A percentile compares a stretch with the other conserved stretches of the same genome.
phyloP scores from a whole-genome alignment of 1,140 invertebrate genomes.

The Eupristina koningsbergeri region DNA sequence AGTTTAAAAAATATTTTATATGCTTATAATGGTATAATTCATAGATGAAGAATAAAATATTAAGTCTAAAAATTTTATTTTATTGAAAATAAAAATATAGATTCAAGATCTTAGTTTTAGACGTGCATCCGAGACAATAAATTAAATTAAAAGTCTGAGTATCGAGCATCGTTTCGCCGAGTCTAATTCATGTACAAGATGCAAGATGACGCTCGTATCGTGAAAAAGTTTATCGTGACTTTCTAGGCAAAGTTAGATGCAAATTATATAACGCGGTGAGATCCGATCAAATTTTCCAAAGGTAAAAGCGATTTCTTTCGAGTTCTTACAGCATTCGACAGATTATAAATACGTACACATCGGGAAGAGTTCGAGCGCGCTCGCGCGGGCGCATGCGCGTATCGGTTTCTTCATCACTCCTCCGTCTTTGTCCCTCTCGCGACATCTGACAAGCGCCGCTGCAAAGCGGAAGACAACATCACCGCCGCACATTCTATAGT shows the following conservation, averaged over 20 bases:
- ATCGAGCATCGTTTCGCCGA: neutral
- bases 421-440: neutral
- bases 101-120: no score
- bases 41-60: no score
- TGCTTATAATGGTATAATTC: no score
- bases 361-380: neutral
- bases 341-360: neutral
- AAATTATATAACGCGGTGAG: neutral
- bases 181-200: neutral
- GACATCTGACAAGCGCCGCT: neutral
- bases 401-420: neutral
- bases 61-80: no score
- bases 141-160: neutral
- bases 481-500: neutral
- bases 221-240: neutral
- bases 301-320: neutral
- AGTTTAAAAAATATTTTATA: no score
- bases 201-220: neutral
- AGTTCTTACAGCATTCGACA: neutral
- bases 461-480: neutral
- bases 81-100: no score
- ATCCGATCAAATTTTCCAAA: neutral
- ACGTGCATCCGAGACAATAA: no score
- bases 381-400: neutral
- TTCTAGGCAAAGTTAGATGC: neutral